These are phyloP conservation scores for Nasonia giraulti DNA, from an alignment of 1,140 invertebrate genomes.

Conservation along the genomic window DNA sequence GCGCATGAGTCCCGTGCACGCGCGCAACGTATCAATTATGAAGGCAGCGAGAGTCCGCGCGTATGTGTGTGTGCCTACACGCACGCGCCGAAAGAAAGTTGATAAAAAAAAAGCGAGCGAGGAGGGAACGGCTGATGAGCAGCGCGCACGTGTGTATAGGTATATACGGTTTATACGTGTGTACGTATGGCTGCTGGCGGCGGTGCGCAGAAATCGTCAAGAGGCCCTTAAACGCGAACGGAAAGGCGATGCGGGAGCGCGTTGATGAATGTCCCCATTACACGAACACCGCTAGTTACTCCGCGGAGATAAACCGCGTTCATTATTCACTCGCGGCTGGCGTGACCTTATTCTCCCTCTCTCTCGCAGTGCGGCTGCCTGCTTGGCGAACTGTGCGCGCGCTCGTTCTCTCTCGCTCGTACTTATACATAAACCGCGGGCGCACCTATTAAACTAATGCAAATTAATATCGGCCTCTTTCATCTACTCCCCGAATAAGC, in stretches of 20 bases:
- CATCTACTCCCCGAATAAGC: constrained; percentile 57
- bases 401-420: not conserved
- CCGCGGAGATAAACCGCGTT: constrained; percentile 71
- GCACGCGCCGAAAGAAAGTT: not conserved
- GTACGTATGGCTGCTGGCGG: not conserved
- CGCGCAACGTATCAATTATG: constrained; percentile 50
- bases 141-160: not conserved
- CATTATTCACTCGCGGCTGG: constrained; percentile 71
- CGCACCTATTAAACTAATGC: constrained; percentile 68
- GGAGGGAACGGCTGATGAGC: not conserved
- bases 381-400: not conserved
- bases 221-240: constrained; percentile 68
- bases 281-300: constrained; percentile 73
- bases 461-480: constrained; percentile 68
- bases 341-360: constrained; percentile 69
- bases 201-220: constrained; percentile 61
- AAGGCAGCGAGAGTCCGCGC: not conserved
- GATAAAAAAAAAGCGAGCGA: not conserved
- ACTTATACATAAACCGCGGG: constrained; percentile 30
- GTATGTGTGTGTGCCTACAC: not conserved
- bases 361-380: not conserved
- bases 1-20: constrained; percentile 3
- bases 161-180: not conserved
- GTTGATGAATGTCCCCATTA: constrained; percentile 73
- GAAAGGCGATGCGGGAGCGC: constrained; percentile 70